A percentile compares a stretch with the other conserved stretches of the same genome.
phyloP scores from a whole-genome alignment of 1,140 invertebrate genomes.

The Micrasema minimum region DNA sequence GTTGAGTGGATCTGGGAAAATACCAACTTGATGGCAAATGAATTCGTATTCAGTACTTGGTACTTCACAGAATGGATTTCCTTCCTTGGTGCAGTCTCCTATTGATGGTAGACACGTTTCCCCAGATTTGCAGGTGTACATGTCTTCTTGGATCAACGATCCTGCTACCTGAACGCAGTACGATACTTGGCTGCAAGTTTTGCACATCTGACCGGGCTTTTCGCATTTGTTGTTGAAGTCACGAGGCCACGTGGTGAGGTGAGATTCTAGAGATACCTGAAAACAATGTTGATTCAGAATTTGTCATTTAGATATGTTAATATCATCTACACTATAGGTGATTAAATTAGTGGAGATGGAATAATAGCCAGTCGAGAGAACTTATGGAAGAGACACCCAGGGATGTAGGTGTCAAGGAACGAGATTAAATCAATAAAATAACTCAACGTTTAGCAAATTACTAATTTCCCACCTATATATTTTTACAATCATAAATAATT shows the following conservation, averaged over 20 bases:
- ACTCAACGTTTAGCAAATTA: too few relatives aligned
- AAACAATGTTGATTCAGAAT: too few relatives aligned
- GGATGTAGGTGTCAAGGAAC: too few relatives aligned
- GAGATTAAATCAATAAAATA: too few relatives aligned
- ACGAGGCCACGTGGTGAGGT: background rate
- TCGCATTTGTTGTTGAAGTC: slow-evolving; percentile 17
- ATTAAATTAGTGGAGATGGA: too few relatives aligned
- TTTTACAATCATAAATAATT: too few relatives aligned
- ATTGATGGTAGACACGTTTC: slow-evolving; percentile 18
- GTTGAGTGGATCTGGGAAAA: slow-evolving; percentile 61
- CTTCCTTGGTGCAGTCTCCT: slow-evolving; percentile 16
- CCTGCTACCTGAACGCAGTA: slow-evolving; percentile 30
- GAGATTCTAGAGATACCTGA: background rate
- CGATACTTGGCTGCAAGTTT: slow-evolving; percentile 20
- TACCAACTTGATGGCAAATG: slow-evolving; percentile 52
- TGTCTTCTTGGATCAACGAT: background rate
- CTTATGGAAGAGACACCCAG: too few relatives aligned
- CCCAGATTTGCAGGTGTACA: slow-evolving; percentile 13
- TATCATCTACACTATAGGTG: too few relatives aligned
- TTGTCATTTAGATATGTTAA: too few relatives aligned
- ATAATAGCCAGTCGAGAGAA: too few relatives aligned
- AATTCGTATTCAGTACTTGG: slow-evolving; percentile 30
- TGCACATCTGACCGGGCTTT: slow-evolving; percentile 34
- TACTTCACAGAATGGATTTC: slow-evolving; percentile 31
- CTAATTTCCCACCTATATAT: too few relatives aligned